Evolutionary conservation across 1,140 invertebrate species (phyloP).

Genomic region (Leptinotarsa lineolata): DNA sequence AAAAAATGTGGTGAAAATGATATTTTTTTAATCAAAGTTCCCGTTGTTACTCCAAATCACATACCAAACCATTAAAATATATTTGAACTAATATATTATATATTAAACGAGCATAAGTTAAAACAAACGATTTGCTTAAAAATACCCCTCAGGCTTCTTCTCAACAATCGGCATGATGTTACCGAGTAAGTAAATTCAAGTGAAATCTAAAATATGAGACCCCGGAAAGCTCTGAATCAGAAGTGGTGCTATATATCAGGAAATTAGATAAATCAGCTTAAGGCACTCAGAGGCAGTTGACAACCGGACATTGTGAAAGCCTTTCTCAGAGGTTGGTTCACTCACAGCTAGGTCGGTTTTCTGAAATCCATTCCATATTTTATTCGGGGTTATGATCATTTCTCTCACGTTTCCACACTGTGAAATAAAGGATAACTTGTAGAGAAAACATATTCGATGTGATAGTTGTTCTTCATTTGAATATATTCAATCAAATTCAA

Average conservation of each 20-base stretch:
- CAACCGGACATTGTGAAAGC: conserved; percentile 20
- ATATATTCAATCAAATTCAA: no score
- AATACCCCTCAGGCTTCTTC: no score
- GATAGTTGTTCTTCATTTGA: background rate
- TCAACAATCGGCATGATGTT: background rate
- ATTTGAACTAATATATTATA: no score
- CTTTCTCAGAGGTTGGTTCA: conserved; percentile 19
- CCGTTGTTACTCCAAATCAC: no score
- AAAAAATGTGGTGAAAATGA: no score
- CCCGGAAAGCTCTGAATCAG: background rate
- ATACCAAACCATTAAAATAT: no score
- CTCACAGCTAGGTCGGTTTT: background rate
- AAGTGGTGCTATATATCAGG: conserved; percentile 13
- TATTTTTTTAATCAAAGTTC: no score
- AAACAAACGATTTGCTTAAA: no score
- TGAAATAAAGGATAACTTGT: no score
- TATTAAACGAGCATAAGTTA: no score
- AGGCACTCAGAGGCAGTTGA: conserved; percentile 21
- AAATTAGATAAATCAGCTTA: conserved; percentile 26
- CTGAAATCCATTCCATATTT: background rate
- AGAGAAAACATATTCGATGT: background rate
- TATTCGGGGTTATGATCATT: background rate
- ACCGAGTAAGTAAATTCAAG: background rate
- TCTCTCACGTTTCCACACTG: background rate
- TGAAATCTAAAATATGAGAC: conserved; percentile 2